Conservation (phyloP, 1,140 invertebrate species). For the Pseudachorutes palmiensis region DNA sequence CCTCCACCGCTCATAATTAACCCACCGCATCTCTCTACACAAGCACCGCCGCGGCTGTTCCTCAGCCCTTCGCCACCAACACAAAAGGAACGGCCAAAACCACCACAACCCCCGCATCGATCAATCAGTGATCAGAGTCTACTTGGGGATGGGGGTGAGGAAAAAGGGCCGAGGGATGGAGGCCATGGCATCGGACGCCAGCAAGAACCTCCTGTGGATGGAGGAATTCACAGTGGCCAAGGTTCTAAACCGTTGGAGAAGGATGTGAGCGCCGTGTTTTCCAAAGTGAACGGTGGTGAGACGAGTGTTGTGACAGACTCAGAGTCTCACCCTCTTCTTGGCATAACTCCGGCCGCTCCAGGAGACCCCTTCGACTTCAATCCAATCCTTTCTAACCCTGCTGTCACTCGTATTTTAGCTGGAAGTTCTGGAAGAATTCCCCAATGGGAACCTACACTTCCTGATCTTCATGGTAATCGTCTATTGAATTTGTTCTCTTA, state of each 20-base stretch:
- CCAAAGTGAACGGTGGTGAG: slow-evolving; percentile 25
- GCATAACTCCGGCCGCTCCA: slow-evolving; percentile 38
- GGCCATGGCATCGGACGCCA: no score
- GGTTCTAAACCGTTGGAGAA: slow-evolving; percentile 33
- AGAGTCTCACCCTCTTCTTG: slow-evolving; percentile 37
- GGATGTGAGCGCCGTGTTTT: slow-evolving; percentile 36
- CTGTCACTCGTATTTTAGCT: slow-evolving; percentile 39
- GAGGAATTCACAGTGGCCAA: no score
- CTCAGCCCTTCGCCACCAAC: slow-evolving; percentile 2
- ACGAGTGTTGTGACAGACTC: slow-evolving; percentile 24
- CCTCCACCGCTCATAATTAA: slow-evolving; percentile 35
- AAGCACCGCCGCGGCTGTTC: slow-evolving; percentile 28
- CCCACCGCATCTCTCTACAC: slow-evolving; percentile 36
- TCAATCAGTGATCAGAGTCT: slow-evolving; percentile 16
- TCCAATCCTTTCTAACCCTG: slow-evolving; percentile 38
- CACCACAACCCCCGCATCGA: slow-evolving; percentile 22
- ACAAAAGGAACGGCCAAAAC: not conserved
- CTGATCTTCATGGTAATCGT: slow-evolving; percentile 38
- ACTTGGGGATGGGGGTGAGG: slow-evolving; percentile 18
- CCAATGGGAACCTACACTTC: slow-evolving; percentile 37
- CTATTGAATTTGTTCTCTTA: slow-evolving; percentile 32
- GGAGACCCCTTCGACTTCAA: slow-evolving; percentile 38
- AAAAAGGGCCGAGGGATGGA: slow-evolving; percentile 16
- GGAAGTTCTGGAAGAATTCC: slow-evolving; percentile 38
- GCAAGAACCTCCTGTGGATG: no score